phyloP scores from a whole-genome alignment of 92 coral and sea anemone species.

The Epizoanthus ramosus region DNA sequence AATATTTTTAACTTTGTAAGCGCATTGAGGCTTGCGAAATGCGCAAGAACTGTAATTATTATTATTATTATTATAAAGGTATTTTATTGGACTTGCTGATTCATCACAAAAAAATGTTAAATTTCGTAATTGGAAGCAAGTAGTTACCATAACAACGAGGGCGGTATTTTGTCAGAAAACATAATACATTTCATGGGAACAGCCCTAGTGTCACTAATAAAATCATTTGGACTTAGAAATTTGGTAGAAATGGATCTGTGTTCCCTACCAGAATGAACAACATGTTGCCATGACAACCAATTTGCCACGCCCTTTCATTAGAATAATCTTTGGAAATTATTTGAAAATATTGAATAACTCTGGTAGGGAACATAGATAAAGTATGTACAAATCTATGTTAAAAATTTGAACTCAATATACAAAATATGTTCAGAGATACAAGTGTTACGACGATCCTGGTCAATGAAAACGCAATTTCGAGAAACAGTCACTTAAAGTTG shows the following conservation, averaged over 20 bases:
- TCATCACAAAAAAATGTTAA: background rate
- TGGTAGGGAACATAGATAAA: background rate
- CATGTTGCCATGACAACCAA: conserved; percentile 1
- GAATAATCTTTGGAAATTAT: no score
- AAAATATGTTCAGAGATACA: background rate
- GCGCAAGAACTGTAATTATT: no score
- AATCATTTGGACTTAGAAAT: conserved; percentile 2
- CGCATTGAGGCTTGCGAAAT: no score
- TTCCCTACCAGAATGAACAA: conserved; percentile 16
- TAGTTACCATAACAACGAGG: conserved; percentile 1
- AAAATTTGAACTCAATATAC: conserved; percentile 5
- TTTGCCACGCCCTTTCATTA: background rate
- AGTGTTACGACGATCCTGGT: background rate
- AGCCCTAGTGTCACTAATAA: background rate
- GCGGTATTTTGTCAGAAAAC: background rate
- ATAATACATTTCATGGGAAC: background rate
- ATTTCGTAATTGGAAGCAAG: background rate
- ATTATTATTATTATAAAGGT: background rate
- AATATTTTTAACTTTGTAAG: no score
- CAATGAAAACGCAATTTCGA: background rate
- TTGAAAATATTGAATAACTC: background rate
- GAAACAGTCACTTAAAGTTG: background rate
- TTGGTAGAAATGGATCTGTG: background rate
- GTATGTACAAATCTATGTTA: background rate
- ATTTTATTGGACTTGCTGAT: background rate